A percentile compares a stretch with the other conserved stretches of the same genome.
These are phyloP conservation scores for Thunnus maccoyii DNA, from an alignment of 2,113 vertebrate genomes.

Conservation along the genomic window DNA sequence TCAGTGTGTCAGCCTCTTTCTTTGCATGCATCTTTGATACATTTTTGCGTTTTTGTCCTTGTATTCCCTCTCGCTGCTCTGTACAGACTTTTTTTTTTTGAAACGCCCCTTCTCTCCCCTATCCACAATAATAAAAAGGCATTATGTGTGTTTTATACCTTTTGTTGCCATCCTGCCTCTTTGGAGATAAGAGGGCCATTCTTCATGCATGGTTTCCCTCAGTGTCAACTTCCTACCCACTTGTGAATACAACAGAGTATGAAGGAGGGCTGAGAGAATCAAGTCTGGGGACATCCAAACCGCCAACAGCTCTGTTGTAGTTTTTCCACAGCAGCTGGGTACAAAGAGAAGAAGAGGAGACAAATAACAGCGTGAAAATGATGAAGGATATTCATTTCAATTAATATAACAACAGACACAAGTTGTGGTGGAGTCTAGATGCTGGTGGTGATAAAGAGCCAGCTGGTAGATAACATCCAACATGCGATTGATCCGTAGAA, in stretches of 20 bases:
- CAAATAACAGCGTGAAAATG: neutral
- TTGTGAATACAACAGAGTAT: constrained; percentile 25
- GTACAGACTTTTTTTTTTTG: constrained; percentile 14
- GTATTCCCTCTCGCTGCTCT: constrained; percentile 2
- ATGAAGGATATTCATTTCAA: neutral
- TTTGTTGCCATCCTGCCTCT: constrained; percentile 56
- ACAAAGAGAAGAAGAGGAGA: constrained; percentile 8
- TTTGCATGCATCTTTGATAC: constrained; percentile 53
- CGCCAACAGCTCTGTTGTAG: neutral
- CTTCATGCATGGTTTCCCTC: constrained; percentile 61
- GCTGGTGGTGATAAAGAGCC: too few relatives aligned
- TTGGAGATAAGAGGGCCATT: constrained; percentile 57
- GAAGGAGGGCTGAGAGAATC: constrained; percentile 76
- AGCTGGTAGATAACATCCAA: neutral
- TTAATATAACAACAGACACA: neutral
- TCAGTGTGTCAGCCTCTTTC: constrained; percentile 34
- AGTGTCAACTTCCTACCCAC: constrained; percentile 55
- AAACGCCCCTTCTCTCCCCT: neutral
- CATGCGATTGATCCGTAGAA: neutral
- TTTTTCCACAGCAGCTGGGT: neutral
- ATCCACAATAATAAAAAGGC: constrained; percentile 42
- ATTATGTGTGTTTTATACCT: constrained; percentile 48
- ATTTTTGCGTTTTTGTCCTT: constrained; percentile 29
- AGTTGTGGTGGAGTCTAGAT: too few relatives aligned
- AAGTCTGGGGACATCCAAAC: constrained; percentile 64